Conservation (phyloP, 2,888 invertebrate species). For the Phlogophora meticulosa region DNA sequence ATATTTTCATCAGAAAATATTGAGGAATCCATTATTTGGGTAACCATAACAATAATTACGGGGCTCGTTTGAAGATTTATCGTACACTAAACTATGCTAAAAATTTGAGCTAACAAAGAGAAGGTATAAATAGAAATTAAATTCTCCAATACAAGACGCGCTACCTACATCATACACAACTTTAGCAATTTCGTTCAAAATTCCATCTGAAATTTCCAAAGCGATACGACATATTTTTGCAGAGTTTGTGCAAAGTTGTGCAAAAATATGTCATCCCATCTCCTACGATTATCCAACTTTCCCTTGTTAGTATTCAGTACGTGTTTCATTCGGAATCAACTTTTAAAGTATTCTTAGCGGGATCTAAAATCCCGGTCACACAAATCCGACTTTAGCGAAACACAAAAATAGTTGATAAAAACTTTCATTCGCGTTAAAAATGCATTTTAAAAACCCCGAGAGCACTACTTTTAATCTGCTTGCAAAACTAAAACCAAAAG, state of each 20-base stretch:
- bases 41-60: no score
- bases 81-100: neutral
- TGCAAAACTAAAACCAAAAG: slow-evolving; percentile 73
- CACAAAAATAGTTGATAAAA: slow-evolving; percentile 65
- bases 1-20: no score
- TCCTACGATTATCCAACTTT: slow-evolving; percentile 50
- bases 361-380: slow-evolving; percentile 42
- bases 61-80: no score
- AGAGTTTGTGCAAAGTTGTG: slow-evolving; percentile 49
- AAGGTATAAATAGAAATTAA: slow-evolving; percentile 13
- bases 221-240: slow-evolving; percentile 49
- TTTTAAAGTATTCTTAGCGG: slow-evolving; percentile 58
- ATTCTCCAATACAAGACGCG: slow-evolving; percentile 21
- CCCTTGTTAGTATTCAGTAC: slow-evolving; percentile 54
- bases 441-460: slow-evolving; percentile 78
- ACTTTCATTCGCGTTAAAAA: slow-evolving; percentile 74
- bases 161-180: slow-evolving; percentile 39
- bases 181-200: slow-evolving; percentile 52
- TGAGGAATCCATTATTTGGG: no score
- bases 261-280: slow-evolving; percentile 54
- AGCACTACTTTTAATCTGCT: slow-evolving; percentile 82
- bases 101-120: neutral
- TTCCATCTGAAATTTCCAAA: slow-evolving; percentile 54
- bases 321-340: slow-evolving; percentile 57
- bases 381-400: slow-evolving; percentile 59